A percentile compares a stretch with the other conserved stretches of the same genome.
These are phyloP conservation scores for Hyalella azteca DNA, from an alignment of 2,888 invertebrate species.

Conservation along the genomic window DNA sequence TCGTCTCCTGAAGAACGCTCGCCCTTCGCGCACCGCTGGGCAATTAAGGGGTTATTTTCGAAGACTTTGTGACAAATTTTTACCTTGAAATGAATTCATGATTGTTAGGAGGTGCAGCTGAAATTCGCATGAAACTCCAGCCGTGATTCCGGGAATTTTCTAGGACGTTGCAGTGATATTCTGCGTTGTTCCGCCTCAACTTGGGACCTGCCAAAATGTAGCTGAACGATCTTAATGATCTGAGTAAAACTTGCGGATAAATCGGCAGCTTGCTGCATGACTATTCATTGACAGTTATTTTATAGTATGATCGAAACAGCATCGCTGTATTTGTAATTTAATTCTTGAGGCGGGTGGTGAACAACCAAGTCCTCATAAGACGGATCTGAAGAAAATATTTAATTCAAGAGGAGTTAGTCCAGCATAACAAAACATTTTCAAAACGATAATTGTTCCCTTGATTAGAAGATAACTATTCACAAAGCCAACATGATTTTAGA, in stretches of 20 bases:
- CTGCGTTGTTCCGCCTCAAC: neutral
- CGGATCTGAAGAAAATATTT: too few species aligned
- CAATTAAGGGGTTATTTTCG: constrained; percentile 34
- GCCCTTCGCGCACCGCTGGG: constrained; percentile 31
- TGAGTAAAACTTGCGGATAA: neutral
- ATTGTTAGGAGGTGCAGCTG: neutral
- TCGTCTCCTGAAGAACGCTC: constrained; percentile 35
- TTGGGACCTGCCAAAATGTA: neutral
- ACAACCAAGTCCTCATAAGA: too few species aligned
- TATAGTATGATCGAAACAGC: too few species aligned
- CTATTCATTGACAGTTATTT: too few species aligned
- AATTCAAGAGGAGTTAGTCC: too few species aligned
- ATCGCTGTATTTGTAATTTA: too few species aligned
- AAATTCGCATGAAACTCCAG: constrained; percentile 32
- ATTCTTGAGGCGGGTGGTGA: too few species aligned
- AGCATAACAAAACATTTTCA: too few species aligned
- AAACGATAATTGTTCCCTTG: too few species aligned
- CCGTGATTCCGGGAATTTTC: neutral
- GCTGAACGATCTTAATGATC: neutral
- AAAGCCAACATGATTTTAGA: too few species aligned
- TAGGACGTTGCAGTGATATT: neutral
- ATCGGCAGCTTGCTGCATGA: too few species aligned
- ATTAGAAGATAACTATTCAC: too few species aligned
- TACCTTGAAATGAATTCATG: constrained; percentile 25
- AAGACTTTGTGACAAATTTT: constrained; percentile 26